A percentile compares a stretch with the other conserved stretches of the same genome.
These are phyloP conservation scores for Temnothorax ravouxi DNA, from an alignment of 2,888 invertebrate genomes.

Conservation along the genomic window DNA sequence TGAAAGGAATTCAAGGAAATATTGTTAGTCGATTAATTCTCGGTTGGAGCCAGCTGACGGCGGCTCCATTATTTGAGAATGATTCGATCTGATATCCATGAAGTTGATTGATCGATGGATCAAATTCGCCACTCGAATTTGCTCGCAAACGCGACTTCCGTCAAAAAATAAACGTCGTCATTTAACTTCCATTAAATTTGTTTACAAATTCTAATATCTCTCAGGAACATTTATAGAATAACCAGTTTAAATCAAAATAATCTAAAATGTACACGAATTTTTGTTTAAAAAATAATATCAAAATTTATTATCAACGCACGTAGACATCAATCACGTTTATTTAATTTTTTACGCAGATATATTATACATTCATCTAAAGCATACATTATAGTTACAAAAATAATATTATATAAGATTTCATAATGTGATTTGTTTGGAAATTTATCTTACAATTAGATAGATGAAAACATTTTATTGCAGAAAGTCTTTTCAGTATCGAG, in stretches of 20 bases:
- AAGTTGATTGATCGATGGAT: constrained; percentile 69
- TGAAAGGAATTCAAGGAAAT: constrained; percentile 39
- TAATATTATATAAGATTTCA: background rate
- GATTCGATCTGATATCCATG: constrained; percentile 74
- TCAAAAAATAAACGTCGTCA: background rate
- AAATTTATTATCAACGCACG: background rate
- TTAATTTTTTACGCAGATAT: background rate
- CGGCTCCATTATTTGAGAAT: constrained; percentile 57
- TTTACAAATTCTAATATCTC: background rate
- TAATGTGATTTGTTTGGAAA: background rate
- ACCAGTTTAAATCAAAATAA: background rate
- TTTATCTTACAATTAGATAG: background rate
- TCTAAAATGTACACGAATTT: background rate
- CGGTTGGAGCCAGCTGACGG: constrained; percentile 19
- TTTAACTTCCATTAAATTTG: background rate
- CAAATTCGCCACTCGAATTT: constrained; percentile 51
- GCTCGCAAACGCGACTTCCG: constrained; percentile 11
- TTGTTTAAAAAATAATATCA: background rate
- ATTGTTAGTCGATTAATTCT: constrained; percentile 38
- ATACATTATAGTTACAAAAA: background rate
- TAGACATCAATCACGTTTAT: background rate
- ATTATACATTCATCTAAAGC: background rate
- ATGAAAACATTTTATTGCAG: background rate
- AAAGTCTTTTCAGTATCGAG: background rate
- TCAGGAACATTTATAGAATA: background rate